Evolutionary conservation across 2,797 vertebrate genomes (phyloP).

Genomic region (Sebastes oblongus): DNA sequence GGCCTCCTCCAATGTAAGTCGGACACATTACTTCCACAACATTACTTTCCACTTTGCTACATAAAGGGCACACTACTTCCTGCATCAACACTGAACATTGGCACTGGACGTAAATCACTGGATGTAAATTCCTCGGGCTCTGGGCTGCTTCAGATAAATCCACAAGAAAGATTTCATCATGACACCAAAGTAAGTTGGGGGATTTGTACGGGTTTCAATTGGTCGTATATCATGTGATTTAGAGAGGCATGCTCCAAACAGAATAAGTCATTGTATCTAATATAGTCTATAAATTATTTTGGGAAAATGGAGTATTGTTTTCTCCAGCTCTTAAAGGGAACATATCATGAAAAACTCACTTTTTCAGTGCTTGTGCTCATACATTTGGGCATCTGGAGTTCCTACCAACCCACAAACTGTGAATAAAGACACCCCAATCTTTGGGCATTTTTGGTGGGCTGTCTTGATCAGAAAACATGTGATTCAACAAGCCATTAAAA

Average conservation of each 20-base stretch:
- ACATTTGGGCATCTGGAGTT: no score
- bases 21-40: background rate
- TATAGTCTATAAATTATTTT: background rate
- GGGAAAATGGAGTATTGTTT: no score
- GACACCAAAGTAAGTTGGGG: background rate
- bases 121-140: background rate
- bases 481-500: no score
- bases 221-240: background rate
- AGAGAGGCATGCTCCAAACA: background rate
- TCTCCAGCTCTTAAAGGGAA: no score
- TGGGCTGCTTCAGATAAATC: background rate
- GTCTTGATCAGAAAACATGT: no score
- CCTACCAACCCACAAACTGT: no score
- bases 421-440: no score
- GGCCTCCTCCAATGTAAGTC: no score
- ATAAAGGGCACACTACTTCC: background rate
- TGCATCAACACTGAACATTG: background rate
- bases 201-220: background rate
- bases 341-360: no score
- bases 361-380: no score
- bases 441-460: no score
- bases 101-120: background rate
- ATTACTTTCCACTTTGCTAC: background rate
- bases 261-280: background rate
- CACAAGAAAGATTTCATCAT: background rate